Percentiles rank a stretch among this genome's conserved stretches.
These are phyloP conservation scores for Trypoxylus dichotomus DNA, from an alignment of 1,140 invertebrate genomes.

Conservation along the genomic window DNA sequence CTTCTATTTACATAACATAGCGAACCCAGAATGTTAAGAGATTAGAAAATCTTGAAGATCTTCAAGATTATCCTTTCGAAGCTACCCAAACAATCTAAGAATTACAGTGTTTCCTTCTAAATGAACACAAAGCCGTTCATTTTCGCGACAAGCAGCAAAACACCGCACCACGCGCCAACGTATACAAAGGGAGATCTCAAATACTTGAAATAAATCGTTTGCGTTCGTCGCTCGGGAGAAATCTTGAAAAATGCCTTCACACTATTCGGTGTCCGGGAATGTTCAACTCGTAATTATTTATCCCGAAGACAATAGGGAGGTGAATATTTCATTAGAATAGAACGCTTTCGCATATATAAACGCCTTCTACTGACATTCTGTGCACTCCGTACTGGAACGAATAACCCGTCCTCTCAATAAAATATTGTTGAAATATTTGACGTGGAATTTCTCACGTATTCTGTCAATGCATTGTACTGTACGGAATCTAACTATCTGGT, in stretches of 20 bases:
- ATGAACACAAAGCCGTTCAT: background rate
- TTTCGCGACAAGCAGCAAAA: background rate
- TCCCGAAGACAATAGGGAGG: constrained; percentile 22
- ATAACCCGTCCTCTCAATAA: constrained; percentile 8
- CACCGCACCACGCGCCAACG: background rate
- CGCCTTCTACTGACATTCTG: constrained; percentile 13
- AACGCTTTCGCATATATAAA: constrained; percentile 24
- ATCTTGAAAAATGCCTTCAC: constrained; percentile 27
- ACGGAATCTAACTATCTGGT: background rate
- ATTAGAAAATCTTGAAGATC: too few species aligned
- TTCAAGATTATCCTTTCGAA: too few species aligned
- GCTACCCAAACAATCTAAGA: too few species aligned
- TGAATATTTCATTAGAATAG: constrained; percentile 29
- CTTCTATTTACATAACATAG: too few species aligned
- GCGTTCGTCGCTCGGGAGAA: constrained; percentile 12
- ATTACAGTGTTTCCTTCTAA: background rate
- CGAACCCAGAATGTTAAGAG: too few species aligned
- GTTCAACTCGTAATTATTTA: constrained; percentile 27
- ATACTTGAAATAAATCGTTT: constrained; percentile 27
- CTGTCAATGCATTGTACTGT: background rate
- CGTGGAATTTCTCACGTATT: background rate
- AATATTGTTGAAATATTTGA: constrained; percentile 26
- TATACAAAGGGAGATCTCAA: constrained; percentile 11
- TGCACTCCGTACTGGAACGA: background rate
- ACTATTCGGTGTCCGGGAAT: constrained; percentile 25